A percentile compares a stretch with the other conserved stretches of the same genome.
These are phyloP conservation scores for Drosophila maculinotata DNA, from an alignment of 2,888 invertebrate genomes.

Conservation along the genomic window DNA sequence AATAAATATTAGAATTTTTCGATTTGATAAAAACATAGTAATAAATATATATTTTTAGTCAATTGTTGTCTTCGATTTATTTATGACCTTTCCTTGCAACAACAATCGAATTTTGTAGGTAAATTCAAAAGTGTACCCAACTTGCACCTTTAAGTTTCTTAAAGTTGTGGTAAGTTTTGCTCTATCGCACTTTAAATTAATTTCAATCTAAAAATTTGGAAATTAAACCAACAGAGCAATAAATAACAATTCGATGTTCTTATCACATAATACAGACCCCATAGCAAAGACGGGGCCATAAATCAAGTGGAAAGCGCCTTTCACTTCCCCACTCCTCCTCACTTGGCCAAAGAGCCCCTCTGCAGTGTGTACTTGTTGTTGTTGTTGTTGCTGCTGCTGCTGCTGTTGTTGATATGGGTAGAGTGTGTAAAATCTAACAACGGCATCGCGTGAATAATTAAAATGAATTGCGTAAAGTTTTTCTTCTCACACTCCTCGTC, in stretches of 20 bases:
- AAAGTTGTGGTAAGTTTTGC: conserved; percentile 14
- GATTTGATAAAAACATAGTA: no score
- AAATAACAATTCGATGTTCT: conserved; percentile 80
- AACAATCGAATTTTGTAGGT: no score
- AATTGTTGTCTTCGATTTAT: no score
- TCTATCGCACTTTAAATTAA: conserved; percentile 47
- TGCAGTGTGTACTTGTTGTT: conserved; percentile 12
- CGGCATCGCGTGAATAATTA: conserved; percentile 73
- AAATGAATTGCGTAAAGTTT: conserved; percentile 70
- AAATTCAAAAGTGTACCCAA: background rate
- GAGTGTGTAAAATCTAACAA: conserved; percentile 64
- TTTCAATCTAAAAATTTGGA: conserved; percentile 48
- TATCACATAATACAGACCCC: conserved; percentile 65
- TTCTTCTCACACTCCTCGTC: conserved; percentile 14
- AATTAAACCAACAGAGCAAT: conserved; percentile 52
- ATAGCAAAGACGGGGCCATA: conserved; percentile 53
- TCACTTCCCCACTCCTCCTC: conserved; percentile 5
- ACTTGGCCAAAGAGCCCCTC: conserved; percentile 17
- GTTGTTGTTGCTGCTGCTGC: conserved; percentile 25
- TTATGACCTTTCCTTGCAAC: no score
- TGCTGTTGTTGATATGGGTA: conserved; percentile 49
- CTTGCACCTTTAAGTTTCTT: conserved; percentile 3
- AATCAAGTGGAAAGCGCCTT: conserved; percentile 70
- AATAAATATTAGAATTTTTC: no score
- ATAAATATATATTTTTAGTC: no score